Conservation (phyloP, 2,797 vertebrate species). For the Catharus ustulatus region DNA sequence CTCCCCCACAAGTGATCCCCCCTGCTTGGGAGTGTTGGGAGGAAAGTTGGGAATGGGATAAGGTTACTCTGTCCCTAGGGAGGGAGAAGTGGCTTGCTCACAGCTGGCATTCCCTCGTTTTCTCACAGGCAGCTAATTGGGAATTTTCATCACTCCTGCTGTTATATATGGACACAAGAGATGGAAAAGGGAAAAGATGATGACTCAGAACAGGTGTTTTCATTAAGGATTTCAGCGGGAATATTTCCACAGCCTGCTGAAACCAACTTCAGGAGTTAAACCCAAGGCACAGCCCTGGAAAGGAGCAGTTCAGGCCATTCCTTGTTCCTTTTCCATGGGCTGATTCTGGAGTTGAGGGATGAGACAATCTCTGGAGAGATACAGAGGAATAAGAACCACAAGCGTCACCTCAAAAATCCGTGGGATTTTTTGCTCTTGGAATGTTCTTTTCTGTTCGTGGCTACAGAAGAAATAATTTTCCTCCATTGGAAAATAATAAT, state of each 20-base stretch:
- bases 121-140: slow-evolving; percentile 77
- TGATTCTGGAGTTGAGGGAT: neutral
- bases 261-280: neutral
- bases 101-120: slow-evolving; percentile 44
- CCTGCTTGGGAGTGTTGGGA: neutral
- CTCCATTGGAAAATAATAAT: neutral
- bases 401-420: rapidly evolving
- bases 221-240: neutral
- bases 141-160: slow-evolving; percentile 70
- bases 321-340: neutral
- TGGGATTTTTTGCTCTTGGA: neutral
- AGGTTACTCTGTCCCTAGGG: neutral
- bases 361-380: neutral
- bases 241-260: neutral
- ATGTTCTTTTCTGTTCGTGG: rapidly evolving
- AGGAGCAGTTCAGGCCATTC: neutral
- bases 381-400: neutral
- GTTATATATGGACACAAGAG: neutral
- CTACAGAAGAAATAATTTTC: neutral
- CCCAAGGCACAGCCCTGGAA: neutral
- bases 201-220: neutral
- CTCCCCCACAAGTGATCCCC: neutral
- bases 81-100: neutral
- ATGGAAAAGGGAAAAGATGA: neutral
- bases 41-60: slow-evolving; percentile 16